phyloP scores from a whole-genome alignment of 2,797 vertebrate genomes.

The Sebastes miniatus region DNA sequence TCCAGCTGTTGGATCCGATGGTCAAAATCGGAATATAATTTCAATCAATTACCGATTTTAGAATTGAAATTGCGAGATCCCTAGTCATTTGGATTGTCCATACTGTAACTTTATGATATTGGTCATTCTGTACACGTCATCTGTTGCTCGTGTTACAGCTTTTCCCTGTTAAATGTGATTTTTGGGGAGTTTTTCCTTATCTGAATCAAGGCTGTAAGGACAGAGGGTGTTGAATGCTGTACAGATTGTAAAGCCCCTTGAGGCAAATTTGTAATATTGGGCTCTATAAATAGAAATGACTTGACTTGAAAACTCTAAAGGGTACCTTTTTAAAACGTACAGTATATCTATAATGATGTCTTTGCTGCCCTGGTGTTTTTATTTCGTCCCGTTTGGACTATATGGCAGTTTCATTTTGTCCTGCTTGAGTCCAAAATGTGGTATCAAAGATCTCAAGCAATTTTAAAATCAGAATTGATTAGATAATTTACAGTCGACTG shows the following conservation, averaged over 20 bases:
- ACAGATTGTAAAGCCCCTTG: not conserved
- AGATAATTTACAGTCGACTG: not conserved
- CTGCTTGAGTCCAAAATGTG: not conserved
- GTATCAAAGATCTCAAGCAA: not conserved
- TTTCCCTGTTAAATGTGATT: not conserved
- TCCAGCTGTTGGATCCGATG: no score
- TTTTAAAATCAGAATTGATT: not conserved
- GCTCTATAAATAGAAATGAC: not conserved
- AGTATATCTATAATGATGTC: not conserved
- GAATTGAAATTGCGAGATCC: no score
- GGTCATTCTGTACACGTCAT: not conserved
- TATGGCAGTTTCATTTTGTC: not conserved
- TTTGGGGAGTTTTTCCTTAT: not conserved
- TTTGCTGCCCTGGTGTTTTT: not conserved
- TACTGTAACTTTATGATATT: not conserved
- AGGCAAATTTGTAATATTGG: not conserved
- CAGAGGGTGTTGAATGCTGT: not conserved
- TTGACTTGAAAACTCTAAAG: not conserved
- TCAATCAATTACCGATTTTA: no score
- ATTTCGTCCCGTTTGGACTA: not conserved
- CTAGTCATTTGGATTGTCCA: not conserved
- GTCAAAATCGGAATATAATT: no score
- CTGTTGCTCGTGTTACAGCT: not conserved
- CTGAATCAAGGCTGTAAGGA: not conserved
- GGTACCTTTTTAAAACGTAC: not conserved